Percentiles rank a stretch among this genome's conserved stretches.
Conservation (phyloP, 1,140 invertebrate genomes). For the Mylabris phalerata region DNA sequence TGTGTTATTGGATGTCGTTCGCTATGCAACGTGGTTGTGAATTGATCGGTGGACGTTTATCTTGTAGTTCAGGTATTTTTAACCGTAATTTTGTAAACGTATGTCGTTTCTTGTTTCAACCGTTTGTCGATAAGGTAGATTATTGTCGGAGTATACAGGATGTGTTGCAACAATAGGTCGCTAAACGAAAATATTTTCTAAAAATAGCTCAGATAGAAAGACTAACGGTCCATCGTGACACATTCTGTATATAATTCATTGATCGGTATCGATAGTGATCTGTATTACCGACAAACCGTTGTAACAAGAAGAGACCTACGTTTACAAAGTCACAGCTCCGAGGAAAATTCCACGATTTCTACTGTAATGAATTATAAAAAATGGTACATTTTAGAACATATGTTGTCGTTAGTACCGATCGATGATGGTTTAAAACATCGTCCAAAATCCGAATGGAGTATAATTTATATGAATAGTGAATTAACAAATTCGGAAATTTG, state of each 20-base stretch:
- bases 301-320: too few relatives aligned
- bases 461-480: conserved; percentile 89
- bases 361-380: too few relatives aligned
- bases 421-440: conserved; percentile 81
- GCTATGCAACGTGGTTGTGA: conserved; percentile 92
- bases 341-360: too few relatives aligned
- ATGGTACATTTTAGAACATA: conserved; percentile 53
- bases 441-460: conserved; percentile 82
- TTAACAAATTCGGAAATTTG: conserved; percentile 85
- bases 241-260: too few relatives aligned
- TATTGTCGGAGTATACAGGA: too few relatives aligned
- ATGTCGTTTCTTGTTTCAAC: too few relatives aligned
- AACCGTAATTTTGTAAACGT: conserved; percentile 1
- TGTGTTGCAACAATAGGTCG: too few relatives aligned
- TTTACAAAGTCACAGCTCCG: too few relatives aligned
- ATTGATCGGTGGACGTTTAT: conserved; percentile 77
- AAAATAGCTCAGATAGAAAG: too few relatives aligned
- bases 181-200: too few relatives aligned
- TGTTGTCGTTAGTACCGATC: conserved; percentile 65
- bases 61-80: conserved; percentile 62
- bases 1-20: conserved; percentile 98
- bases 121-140: too few relatives aligned
- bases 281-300: conserved; percentile 5
- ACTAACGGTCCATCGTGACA: too few relatives aligned
- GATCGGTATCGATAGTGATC: neutral